Conservation (phyloP, 2,113 vertebrate species). For the Xenopus tropicalis region UCB_Xtro_10.0 CM004452.2:30579001-30579500, state of each 20-base stretch:
- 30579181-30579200: too few species aligned
- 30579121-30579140: too few species aligned
- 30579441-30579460: conserved; percentile 15
- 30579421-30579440: conserved; percentile 31
- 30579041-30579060: too few species aligned
- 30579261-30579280: not conserved
- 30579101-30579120: too few species aligned
- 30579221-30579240: not conserved
- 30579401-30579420: conserved; percentile 23
- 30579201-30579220: not conserved
- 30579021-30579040: too few species aligned
- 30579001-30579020: too few species aligned
- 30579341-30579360: conserved; percentile 22
- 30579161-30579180: too few species aligned
- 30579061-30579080: too few species aligned
- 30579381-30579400: conserved; percentile 31
- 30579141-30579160: too few species aligned
- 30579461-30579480: conserved; percentile 7
- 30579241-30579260: not conserved
- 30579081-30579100: too few species aligned
- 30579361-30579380: conserved; percentile 25
- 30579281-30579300: not conserved
- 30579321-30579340: not conserved
- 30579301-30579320: not conserved
- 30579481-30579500: not conserved